Base-by-base conservation (phyloP, 2,797 vertebrate genomes). In the Craterocephalus amniculus region DNA sequence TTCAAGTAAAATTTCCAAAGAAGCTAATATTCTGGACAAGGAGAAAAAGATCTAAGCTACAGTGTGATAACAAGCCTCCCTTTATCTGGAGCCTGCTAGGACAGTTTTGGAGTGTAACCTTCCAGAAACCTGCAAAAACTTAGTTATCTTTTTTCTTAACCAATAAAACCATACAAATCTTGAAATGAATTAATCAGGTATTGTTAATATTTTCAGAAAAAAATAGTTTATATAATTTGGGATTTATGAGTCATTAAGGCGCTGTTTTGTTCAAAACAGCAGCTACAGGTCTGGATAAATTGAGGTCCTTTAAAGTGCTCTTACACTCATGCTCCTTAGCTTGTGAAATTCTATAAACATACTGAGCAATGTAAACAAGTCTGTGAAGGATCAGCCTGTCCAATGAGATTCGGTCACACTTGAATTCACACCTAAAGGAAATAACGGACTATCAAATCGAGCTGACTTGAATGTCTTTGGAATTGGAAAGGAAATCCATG, bases 391-490 rank as follows among this genome's bases (percentile, higher is more conserved):
- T 81, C 51, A 57, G 71, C 51, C 57, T 2, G 51, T 73, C 72
- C 76, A 61, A 62, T 49, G 72, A 67, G 82, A 81, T 58, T 71
- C 76, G 67, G 75, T 72, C 79, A 80, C 74, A 79, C 76, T 80
- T 74, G 43, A 40, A 79, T 72, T 87, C 75, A 74, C 29, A 85
- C 76, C 77, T 75, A 13, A 63, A 74, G 80, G 85, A 81, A 86
- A 86, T 81, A 83, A 80, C 35, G 6, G 12, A 58, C 75, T 78
- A 62, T 83, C 59, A 63, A 73, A 79, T 81, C 64, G 38, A 86
- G 73, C 78, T 69, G 82, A 77, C 78, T 84, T 63, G 57, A 83
- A 87, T 74, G 85, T 81, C 74, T 90, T 79, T 83, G 74, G 70
- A 85, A 83, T 14, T 38, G 65, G 54, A 45, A 70, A 76, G 60